Evolutionary conservation across 2,113 vertebrate species (phyloP).

Genomic region (Erpornis zantholeuca): DNA sequence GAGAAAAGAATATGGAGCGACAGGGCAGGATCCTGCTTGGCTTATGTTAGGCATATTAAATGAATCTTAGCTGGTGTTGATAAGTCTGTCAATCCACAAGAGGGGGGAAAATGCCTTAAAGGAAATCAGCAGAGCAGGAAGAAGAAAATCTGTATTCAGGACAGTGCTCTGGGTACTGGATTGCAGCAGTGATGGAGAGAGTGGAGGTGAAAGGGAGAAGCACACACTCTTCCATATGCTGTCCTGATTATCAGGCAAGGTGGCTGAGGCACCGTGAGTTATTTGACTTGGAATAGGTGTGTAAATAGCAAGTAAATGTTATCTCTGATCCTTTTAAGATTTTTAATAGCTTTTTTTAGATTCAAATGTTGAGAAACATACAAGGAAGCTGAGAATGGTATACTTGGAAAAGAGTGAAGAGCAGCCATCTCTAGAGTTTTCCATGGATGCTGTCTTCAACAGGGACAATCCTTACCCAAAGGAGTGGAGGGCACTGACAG

Average conservation of each 20-base stretch:
- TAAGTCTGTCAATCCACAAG: slow-evolving; percentile 16
- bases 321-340: not conserved
- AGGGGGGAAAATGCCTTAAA: not conserved
- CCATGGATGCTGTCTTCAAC: not conserved
- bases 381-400: not conserved
- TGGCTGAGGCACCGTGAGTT: not conserved
- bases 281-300: not conserved
- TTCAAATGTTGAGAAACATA: not conserved
- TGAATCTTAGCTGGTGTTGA: not conserved
- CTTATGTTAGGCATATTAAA: slow-evolving; percentile 19
- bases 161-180: not conserved
- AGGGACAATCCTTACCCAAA: not conserved
- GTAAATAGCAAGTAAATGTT: not conserved
- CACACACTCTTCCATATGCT: not conserved
- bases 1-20: not conserved
- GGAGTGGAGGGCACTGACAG: not conserved
- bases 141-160: slow-evolving; percentile 53
- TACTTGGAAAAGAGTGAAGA: not conserved
- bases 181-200: slow-evolving; percentile 9
- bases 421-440: not conserved
- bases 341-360: not conserved
- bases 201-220: slow-evolving; percentile 2
- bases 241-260: not conserved
- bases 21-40: not conserved
- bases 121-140: not conserved